A percentile compares a stretch with the other conserved stretches of the same genome.
Conservation (phyloP, 1,140 invertebrate species). For the Tribolium castaneum region DNA sequence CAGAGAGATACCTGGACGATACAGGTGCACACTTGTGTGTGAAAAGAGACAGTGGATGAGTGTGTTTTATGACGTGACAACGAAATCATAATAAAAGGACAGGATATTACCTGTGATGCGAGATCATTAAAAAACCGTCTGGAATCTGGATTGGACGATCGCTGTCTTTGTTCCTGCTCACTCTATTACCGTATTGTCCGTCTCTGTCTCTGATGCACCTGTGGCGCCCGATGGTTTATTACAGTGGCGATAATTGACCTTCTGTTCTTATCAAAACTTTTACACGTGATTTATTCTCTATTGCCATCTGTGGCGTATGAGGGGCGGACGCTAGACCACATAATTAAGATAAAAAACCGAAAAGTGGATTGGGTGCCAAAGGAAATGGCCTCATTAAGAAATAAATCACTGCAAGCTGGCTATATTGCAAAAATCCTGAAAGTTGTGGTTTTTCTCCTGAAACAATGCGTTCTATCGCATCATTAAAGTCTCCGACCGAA, state of each 20-base stretch:
- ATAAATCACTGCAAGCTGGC: no score
- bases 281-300: conserved; percentile 48
- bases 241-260: conserved; percentile 48
- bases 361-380: no score
- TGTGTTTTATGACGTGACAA: conserved; percentile 56
- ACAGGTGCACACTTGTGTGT: not conserved
- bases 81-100: conserved; percentile 55
- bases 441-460: conserved; percentile 5
- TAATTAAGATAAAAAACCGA: not conserved
- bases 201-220: conserved; percentile 43
- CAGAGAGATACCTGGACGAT: conserved; percentile 13
- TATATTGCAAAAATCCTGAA: not conserved
- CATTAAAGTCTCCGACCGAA: conserved; percentile 38
- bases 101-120: conserved; percentile 50
- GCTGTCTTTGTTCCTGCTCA: conserved; percentile 15
- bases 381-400: no score
- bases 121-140: conserved; percentile 55
- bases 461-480: conserved; percentile 31
- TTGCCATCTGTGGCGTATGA: not conserved
- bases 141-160: conserved; percentile 49
- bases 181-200: not conserved
- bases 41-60: not conserved
- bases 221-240: conserved; percentile 53
- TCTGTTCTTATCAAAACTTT: conserved; percentile 47
- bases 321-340: not conserved